These are phyloP conservation scores for Beris morrisii DNA, from an alignment of 2,888 invertebrate species.

Conservation along the genomic window DNA sequence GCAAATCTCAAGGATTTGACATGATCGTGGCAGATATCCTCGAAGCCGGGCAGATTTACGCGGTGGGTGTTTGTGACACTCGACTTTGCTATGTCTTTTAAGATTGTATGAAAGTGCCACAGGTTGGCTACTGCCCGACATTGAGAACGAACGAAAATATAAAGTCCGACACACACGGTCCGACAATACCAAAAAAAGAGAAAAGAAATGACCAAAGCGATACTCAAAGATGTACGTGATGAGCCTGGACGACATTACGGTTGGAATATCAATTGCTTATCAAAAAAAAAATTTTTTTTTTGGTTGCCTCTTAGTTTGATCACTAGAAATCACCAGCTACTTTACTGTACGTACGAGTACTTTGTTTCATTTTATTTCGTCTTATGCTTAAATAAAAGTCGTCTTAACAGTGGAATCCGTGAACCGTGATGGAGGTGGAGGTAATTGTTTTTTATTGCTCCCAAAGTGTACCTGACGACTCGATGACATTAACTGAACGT, in stretches of 20 bases:
- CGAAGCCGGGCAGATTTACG: neutral
- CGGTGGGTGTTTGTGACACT: slow-evolving; percentile 11
- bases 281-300: slow-evolving; percentile 35
- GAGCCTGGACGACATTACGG: slow-evolving; percentile 39
- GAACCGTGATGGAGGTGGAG: slow-evolving; percentile 23
- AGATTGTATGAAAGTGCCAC: neutral
- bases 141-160: slow-evolving; percentile 6
- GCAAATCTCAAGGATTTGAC: neutral
- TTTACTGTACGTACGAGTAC: neutral
- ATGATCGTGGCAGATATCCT: neutral
- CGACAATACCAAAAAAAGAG: slow-evolving; percentile 18
- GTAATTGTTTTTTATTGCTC: slow-evolving; percentile 31
- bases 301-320: slow-evolving; percentile 23
- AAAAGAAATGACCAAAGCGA: slow-evolving; percentile 34
- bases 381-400: neutral
- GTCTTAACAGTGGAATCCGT: neutral
- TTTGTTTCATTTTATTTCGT: slow-evolving; percentile 2
- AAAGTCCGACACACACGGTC: slow-evolving; percentile 5
- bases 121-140: neutral
- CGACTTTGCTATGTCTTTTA: neutral
- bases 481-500: slow-evolving; percentile 1
- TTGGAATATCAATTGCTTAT: slow-evolving; percentile 41
- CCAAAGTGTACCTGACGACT: slow-evolving; percentile 19
- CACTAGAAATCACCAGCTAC: slow-evolving; percentile 25
- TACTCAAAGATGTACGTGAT: slow-evolving; percentile 39